Evolutionary conservation across 2,797 vertebrate species (phyloP).

Genomic region (Peromyscus melanophrys): DNA sequence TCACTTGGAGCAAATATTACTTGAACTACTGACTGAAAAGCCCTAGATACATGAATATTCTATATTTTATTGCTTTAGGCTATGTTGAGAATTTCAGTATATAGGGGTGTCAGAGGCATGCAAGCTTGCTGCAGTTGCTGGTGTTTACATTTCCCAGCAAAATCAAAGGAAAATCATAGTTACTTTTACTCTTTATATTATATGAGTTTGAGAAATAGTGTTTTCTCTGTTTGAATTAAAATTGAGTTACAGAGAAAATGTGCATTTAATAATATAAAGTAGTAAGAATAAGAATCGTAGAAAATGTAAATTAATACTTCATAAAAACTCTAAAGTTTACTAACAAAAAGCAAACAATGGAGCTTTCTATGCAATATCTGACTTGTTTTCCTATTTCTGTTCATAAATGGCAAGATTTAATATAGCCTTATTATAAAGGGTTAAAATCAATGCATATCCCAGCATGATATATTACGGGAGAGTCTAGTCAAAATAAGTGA

Average conservation of each 20-base stretch:
- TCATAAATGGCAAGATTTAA: constrained; percentile 85
- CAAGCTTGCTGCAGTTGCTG: constrained; percentile 29
- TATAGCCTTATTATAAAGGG: constrained; percentile 68
- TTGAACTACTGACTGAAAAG: constrained; percentile 71
- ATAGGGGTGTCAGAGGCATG: constrained; percentile 49
- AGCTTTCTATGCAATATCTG: constrained; percentile 55
- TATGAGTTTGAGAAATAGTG: constrained; percentile 57
- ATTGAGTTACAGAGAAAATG: constrained; percentile 59
- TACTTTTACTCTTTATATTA: constrained; percentile 70
- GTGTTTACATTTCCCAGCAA: constrained; percentile 61
- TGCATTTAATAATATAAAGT: constrained; percentile 19
- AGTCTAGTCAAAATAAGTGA: constrained; percentile 77
- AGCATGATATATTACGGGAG: constrained; percentile 76
- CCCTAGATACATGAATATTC: constrained; percentile 74
- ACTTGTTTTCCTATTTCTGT: constrained; percentile 69
- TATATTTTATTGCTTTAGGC: constrained; percentile 72
- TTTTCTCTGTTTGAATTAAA: constrained; percentile 63
- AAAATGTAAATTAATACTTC: neutral
- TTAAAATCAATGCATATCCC: constrained; percentile 79
- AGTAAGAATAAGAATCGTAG: neutral
- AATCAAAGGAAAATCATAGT: neutral
- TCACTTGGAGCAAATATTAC: neutral
- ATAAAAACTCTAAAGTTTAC: constrained; percentile 58
- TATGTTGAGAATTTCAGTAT: constrained; percentile 58
- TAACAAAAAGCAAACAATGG: constrained; percentile 54